Conservation (phyloP, 1,140 invertebrate species). For the Bombus vancouverensis region DNA sequence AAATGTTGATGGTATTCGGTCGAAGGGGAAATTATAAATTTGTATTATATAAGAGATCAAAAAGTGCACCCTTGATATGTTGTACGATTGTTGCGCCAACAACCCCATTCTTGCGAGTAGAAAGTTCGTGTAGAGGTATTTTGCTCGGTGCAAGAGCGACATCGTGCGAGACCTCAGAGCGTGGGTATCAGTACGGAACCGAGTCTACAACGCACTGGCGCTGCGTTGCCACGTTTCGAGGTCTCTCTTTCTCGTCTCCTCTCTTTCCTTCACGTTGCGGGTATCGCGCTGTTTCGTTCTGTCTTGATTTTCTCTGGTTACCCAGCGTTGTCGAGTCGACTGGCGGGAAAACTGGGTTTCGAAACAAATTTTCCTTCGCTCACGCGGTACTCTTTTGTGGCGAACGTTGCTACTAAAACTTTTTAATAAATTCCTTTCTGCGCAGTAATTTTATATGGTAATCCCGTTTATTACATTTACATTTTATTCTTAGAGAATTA, state of each 20-base stretch:
- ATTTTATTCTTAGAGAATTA: neutral
- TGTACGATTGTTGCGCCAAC: slow-evolving; percentile 59
- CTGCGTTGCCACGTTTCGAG: slow-evolving; percentile 81
- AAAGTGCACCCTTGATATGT: slow-evolving; percentile 44
- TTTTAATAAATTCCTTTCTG: neutral
- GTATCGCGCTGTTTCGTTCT: slow-evolving; percentile 41
- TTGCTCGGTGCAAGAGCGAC: slow-evolving; percentile 62
- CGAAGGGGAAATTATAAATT: neutral
- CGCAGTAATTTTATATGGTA: neutral
- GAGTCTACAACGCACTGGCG: slow-evolving; percentile 79
- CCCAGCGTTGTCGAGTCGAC: slow-evolving; percentile 72
- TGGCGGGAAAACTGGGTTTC: slow-evolving; percentile 82
- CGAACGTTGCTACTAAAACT: neutral
- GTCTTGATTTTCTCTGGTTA: slow-evolving; percentile 55
- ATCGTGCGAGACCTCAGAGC: slow-evolving; percentile 76
- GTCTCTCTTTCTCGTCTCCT: slow-evolving; percentile 60
- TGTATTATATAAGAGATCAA: slow-evolving; percentile 14
- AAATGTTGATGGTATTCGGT: no score
- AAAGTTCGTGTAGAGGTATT: slow-evolving; percentile 80
- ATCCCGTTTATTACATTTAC: neutral
- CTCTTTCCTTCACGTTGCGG: slow-evolving; percentile 40
- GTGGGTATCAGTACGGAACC: slow-evolving; percentile 83
- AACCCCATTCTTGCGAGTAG: slow-evolving; percentile 81
- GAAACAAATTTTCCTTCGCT: slow-evolving; percentile 78
- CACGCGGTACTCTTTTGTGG: slow-evolving; percentile 4